Conservation (phyloP, 2,113 vertebrate genomes). For the Crocuta crocuta region DNA sequence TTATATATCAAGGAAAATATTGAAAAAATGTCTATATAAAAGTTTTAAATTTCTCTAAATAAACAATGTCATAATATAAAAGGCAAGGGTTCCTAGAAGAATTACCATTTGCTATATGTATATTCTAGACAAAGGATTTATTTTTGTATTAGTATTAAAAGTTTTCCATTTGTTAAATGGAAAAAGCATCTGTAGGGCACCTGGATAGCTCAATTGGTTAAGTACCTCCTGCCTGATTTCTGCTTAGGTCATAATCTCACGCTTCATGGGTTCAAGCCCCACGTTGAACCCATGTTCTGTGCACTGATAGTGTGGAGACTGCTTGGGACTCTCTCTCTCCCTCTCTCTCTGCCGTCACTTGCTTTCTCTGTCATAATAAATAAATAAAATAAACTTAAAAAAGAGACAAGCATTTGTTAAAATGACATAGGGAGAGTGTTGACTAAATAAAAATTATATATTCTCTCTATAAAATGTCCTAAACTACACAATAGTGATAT, state of each 20-base stretch:
- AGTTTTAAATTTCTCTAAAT: neutral
- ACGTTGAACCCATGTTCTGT: too few relatives aligned
- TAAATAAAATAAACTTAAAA: too few relatives aligned
- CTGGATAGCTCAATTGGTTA: too few relatives aligned
- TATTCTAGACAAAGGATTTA: neutral
- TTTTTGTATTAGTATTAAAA: conserved; percentile 38
- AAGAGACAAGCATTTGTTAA: conserved; percentile 7
- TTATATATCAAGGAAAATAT: neutral
- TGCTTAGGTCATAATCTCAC: too few relatives aligned
- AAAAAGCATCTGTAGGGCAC: neutral
- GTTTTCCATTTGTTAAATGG: neutral
- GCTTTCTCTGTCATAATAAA: too few relatives aligned
- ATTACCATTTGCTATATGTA: neutral
- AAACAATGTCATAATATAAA: conserved; percentile 15
- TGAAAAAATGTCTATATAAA: neutral
- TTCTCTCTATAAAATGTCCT: neutral
- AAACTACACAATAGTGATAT: neutral
- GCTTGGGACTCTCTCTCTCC: too few relatives aligned
- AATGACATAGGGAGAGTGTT: neutral
- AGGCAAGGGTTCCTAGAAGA: neutral
- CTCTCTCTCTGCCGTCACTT: too few relatives aligned
- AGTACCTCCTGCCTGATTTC: too few relatives aligned
- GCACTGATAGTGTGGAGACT: too few relatives aligned
- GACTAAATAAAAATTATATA: neutral
- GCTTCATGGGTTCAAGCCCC: too few relatives aligned